These are phyloP conservation scores for Okapia johnstoni DNA, from an alignment of 2,113 vertebrate species.

Conservation along the genomic window DNA sequence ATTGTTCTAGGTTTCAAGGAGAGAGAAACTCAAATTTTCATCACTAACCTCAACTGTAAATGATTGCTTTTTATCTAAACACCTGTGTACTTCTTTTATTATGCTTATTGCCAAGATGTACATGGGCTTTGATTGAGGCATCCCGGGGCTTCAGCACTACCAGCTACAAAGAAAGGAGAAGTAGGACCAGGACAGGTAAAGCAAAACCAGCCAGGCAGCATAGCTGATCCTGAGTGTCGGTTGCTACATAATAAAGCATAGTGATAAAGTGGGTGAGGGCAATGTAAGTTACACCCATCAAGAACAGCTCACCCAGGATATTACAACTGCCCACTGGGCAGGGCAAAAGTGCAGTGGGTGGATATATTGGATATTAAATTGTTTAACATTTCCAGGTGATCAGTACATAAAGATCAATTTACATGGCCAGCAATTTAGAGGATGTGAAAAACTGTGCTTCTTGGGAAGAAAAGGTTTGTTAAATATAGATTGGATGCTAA, in stretches of 20 bases:
- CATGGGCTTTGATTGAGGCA: background rate
- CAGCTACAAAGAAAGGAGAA: background rate
- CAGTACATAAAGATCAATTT: background rate
- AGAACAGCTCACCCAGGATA: background rate
- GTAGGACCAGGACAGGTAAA: background rate
- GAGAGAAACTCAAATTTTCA: background rate
- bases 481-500: background rate
- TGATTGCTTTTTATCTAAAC: background rate
- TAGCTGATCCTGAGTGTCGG: background rate
- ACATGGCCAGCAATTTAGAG: background rate
- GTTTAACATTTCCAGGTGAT: background rate
- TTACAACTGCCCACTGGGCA: background rate
- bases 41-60: background rate
- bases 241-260: background rate
- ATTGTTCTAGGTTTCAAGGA: background rate
- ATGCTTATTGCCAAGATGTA: background rate
- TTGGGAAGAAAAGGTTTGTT: background rate
- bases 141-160: background rate
- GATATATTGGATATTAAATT: background rate
- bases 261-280: background rate
- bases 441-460: background rate
- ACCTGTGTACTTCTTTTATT: background rate
- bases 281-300: no score
- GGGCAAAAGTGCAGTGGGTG: accelerated
- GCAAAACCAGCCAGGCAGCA: background rate